Percentiles rank a stretch among this genome's conserved stretches.
Evolutionary conservation across 2,113 vertebrate species (phyloP).

Genomic region (Gavialis gangeticus): DNA sequence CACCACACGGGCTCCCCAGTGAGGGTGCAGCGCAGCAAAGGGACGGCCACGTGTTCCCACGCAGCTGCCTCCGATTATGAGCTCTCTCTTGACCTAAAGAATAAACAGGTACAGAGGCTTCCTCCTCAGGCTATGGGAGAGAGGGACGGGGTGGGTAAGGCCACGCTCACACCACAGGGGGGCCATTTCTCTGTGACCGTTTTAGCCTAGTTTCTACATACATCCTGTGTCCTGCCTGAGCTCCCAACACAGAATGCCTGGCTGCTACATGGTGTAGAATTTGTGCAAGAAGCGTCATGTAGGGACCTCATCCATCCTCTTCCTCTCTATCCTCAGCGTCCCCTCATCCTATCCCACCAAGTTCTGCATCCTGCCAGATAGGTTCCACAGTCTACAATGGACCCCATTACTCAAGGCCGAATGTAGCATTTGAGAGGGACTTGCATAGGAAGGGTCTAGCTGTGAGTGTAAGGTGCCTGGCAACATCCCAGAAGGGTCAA

Average conservation of each 20-base stretch:
- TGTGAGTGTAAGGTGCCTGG: not conserved
- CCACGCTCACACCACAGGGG: not conserved
- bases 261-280: fast-evolving
- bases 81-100: constrained; percentile 99
- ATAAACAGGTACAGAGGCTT: constrained; percentile 95
- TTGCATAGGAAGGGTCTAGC: not conserved
- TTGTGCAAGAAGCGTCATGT: not conserved
- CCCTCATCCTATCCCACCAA: not conserved
- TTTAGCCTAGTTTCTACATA: not conserved
- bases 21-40: constrained; percentile 90
- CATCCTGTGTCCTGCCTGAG: not conserved
- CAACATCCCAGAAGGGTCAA: not conserved
- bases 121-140: constrained; percentile 69
- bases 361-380: not conserved
- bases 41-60: constrained; percentile 90
- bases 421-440: not conserved
- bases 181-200: not conserved
- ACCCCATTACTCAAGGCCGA: not conserved
- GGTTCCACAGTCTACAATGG: constrained; percentile 20
- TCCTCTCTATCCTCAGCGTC: not conserved
- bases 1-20: constrained; percentile 92
- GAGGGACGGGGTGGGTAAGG: constrained; percentile 49
- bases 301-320: not conserved
- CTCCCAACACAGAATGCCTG: not conserved
- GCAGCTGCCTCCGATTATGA: constrained; percentile 92